These are phyloP conservation scores for Chionodraco myersi DNA, from an alignment of 2,113 vertebrate species.

Conservation along the genomic window DNA sequence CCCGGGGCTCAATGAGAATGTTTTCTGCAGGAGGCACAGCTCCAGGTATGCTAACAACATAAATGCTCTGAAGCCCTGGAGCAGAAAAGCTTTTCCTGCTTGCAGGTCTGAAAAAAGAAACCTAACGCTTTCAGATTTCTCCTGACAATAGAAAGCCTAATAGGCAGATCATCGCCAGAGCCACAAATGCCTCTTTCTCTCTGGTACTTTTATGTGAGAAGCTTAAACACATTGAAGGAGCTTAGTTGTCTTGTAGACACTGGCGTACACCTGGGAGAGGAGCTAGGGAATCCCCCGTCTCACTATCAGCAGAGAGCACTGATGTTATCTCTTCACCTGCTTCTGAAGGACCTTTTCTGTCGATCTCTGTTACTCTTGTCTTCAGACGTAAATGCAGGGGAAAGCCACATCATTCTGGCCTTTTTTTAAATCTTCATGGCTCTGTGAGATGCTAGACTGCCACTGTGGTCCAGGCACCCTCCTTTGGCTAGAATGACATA, in stretches of 20 bases:
- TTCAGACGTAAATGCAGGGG: constrained; percentile 42
- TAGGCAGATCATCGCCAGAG: constrained; percentile 48
- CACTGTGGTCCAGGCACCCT: constrained; percentile 42
- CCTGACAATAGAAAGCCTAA: constrained; percentile 63
- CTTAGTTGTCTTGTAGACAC: constrained; percentile 59
- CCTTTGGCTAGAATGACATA: constrained; percentile 47
- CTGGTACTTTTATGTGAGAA: constrained; percentile 57
- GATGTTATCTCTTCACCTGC: constrained; percentile 44
- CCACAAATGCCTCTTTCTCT: constrained; percentile 58
- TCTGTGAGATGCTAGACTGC: constrained; percentile 43
- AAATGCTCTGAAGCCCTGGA: constrained; percentile 57
- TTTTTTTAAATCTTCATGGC: constrained; percentile 40
- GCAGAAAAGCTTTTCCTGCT: constrained; percentile 57
- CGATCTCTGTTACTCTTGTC: constrained; percentile 20
- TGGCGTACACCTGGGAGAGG: constrained; percentile 45
- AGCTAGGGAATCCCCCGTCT: constrained; percentile 52
- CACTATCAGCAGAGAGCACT: constrained; percentile 38
- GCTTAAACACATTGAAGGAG: constrained; percentile 64
- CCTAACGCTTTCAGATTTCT: constrained; percentile 56
- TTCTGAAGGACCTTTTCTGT: constrained; percentile 42
- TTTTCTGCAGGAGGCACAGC: constrained; percentile 42
- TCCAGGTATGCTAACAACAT: constrained; percentile 73
- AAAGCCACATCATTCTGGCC: constrained; percentile 22
- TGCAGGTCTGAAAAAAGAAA: constrained; percentile 62
- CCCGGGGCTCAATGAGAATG: constrained; percentile 35